Conservation (phyloP, 2,113 vertebrate species). For the Choloepus hoffmanni region DNA sequence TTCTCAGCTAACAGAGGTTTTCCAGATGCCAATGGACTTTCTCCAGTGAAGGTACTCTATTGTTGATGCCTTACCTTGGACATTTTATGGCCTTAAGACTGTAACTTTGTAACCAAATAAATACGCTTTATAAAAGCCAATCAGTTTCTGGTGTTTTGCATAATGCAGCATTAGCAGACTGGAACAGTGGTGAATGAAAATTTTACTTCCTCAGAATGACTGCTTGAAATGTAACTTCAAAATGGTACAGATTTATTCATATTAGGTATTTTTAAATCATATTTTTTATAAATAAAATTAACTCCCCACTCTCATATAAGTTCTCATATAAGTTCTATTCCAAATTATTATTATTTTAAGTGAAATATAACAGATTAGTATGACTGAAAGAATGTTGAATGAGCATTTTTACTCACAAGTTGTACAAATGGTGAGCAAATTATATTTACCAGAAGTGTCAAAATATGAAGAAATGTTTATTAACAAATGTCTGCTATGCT, state of each 20-base stretch:
- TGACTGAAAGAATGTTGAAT: neutral
- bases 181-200: neutral
- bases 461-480: constrained; percentile 69
- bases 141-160: no score
- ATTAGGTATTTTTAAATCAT: neutral
- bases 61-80: no score
- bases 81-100: no score
- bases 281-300: neutral
- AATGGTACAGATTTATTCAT: neutral
- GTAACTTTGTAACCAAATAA: no score
- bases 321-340: neutral
- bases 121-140: no score
- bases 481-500: constrained; percentile 65
- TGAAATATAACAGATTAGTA: neutral
- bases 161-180: no score
- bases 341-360: neutral
- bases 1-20: no score
- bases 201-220: neutral
- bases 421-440: constrained; percentile 44
- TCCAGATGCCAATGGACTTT: no score
- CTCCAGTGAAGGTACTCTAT: no score
- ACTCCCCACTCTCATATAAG: neutral
- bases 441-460: constrained; percentile 63
- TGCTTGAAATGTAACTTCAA: neutral
- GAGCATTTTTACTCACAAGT: neutral